These are phyloP conservation scores for Ormyrus thymus DNA, from an alignment of 2,888 invertebrate genomes.

Conservation along the genomic window DNA sequence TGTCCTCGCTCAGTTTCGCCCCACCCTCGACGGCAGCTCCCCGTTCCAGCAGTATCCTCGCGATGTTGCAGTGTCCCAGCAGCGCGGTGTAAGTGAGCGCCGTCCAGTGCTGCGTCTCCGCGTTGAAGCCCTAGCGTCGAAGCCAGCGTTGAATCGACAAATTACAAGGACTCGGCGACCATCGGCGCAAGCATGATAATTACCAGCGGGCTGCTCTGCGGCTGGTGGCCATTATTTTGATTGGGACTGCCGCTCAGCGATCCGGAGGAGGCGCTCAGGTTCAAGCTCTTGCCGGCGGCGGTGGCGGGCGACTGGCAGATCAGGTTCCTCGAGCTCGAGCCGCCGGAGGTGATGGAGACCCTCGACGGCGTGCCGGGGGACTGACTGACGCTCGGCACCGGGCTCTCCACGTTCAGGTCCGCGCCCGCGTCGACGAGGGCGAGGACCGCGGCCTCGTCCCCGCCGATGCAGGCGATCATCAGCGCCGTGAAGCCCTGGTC, in stretches of 20 bases:
- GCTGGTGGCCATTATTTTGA: conserved; percentile 44
- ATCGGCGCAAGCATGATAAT: background rate
- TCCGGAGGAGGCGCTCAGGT: conserved; percentile 38
- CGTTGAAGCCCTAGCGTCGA: conserved; percentile 64
- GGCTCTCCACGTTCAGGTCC: conserved; percentile 88
- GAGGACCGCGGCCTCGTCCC: conserved; percentile 85
- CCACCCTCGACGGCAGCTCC: conserved; percentile 92
- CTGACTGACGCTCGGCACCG: conserved; percentile 73
- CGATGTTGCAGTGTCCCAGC: conserved; percentile 77
- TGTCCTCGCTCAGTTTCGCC: conserved; percentile 87
- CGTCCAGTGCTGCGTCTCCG: conserved; percentile 89
- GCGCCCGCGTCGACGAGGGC: conserved; percentile 88
- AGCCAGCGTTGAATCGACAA: conserved; percentile 8
- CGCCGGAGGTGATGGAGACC: conserved; percentile 48
- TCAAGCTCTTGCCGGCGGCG: conserved; percentile 76
- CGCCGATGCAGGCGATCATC: conserved; percentile 88
- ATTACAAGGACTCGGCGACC: background rate
- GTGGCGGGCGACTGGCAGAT: conserved; percentile 61
- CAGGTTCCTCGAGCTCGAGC: conserved; percentile 59
- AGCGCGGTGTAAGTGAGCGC: conserved; percentile 89
- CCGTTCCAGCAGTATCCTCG: conserved; percentile 83
- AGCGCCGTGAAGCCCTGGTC: conserved; percentile 87
- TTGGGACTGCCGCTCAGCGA: conserved; percentile 45
- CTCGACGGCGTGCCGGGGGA: conserved; percentile 62
- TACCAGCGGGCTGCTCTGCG: conserved; percentile 32